Conservation (phyloP, 2,113 vertebrate species). For the Pristiophorus japonicus region DNA sequence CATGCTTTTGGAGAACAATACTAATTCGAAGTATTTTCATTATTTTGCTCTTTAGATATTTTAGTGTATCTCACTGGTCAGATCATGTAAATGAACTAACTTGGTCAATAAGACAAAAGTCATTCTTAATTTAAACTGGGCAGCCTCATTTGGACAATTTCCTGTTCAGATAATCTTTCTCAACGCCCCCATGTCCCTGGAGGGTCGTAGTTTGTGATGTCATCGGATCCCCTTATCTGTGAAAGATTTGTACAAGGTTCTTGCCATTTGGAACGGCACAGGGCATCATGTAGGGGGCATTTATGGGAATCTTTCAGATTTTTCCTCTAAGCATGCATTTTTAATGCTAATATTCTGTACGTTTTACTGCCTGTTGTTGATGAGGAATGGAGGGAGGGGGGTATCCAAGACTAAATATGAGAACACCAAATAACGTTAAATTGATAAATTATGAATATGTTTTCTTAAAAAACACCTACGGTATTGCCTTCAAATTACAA, state of each 20-base stretch:
- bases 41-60: neutral
- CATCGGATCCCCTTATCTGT: neutral
- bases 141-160: constrained; percentile 21
- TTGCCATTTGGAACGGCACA: neutral
- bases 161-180: neutral
- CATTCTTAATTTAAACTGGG: neutral
- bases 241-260: neutral
- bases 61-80: neutral
- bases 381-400: neutral
- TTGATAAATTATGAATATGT: neutral
- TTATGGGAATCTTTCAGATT: neutral
- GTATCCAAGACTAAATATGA: neutral
- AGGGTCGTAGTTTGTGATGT: neutral
- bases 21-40: neutral
- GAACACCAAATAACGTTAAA: neutral
- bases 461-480: neutral
- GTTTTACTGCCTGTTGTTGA: too few species aligned
- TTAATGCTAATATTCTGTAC: neutral
- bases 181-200: too few species aligned
- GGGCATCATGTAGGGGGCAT: neutral
- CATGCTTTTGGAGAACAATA: neutral
- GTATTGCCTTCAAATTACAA: neutral
- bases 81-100: neutral
- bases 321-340: neutral
- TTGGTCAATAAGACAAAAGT: neutral